Base-by-base conservation (phyloP, 2,797 vertebrate species). In the Myioborus miniatus region DNA sequence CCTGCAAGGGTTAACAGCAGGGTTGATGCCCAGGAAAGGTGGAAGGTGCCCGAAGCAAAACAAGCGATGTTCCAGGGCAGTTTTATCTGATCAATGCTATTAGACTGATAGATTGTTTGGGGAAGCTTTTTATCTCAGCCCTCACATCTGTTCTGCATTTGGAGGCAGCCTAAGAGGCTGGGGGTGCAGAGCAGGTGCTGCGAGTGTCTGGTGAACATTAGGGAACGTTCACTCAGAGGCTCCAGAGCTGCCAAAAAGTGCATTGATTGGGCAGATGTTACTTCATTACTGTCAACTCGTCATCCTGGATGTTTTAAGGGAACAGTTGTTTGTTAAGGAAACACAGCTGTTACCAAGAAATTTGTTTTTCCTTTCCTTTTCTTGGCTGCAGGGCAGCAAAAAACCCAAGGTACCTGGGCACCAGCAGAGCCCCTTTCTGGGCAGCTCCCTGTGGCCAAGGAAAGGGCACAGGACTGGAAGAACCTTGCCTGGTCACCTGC, bases 241-340 rank as follows among this genome's bases (percentile, higher is more conserved):
- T 96, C 83, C 2, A 3, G 93, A 93, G 96, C 96, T 95, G 97
- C 97, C 97, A 95, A 95, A 94, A 93, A 97, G 95, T 96, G 95
- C 86, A 93, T 85, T 83, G 92, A 89, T 91, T 77, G 94, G 96
- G 96, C 98, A 98, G 97, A 97, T 98, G 98, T 97, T 97, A 36
- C 23, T 94, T 97, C 96, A 96, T 98, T 98, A 95, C 96, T 94
- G 94, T 87, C 96, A 97, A 90, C 97, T 97, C 90, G 4, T 97
- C 97, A 94, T 97, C 96, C 83, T 94, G 94, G 95, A 93, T 94
- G 56, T 95, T 97, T 97, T 84, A 93, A 97, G 94, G 94, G 95
- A 97, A 97, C 97, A 97, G 97, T 97, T 98, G 97, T 95, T 97
- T 97, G 96, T 87, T 78, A 94, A 97, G 97, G 97, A 98, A 97